These are phyloP conservation scores for Glaucomys volans DNA, from an alignment of 2,113 vertebrate genomes.

Conservation along the genomic window DNA sequence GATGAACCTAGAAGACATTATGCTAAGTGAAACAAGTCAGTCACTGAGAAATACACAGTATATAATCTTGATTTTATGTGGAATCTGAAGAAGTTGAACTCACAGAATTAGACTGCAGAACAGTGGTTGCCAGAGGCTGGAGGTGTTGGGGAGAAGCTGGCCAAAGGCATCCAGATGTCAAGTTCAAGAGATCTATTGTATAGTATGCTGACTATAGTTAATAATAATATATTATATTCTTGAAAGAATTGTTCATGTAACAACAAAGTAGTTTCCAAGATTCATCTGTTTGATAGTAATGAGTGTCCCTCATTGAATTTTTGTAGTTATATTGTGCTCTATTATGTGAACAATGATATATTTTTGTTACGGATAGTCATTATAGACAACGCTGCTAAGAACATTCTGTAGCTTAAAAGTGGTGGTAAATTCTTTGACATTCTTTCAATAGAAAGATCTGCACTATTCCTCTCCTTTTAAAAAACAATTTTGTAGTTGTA, in stretches of 20 bases:
- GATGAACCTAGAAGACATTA: background rate
- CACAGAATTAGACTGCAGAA: background rate
- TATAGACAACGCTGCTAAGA: background rate
- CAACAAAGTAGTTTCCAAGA: background rate
- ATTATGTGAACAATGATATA: background rate
- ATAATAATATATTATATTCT: background rate
- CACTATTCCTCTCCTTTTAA: background rate
- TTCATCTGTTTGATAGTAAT: background rate
- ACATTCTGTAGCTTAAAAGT: background rate
- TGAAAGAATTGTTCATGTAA: background rate
- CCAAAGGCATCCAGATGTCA: background rate
- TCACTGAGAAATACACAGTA: background rate
- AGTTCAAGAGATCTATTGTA: background rate
- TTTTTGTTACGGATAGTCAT: background rate
- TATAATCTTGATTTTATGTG: background rate
- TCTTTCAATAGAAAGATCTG: background rate
- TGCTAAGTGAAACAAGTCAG: background rate
- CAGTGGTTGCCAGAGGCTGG: rapidly evolving
- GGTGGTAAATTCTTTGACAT: background rate
- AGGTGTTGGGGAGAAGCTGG: no score
- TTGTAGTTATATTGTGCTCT: background rate
- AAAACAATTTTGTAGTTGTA: no score
- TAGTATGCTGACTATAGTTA: background rate
- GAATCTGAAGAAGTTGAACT: background rate
- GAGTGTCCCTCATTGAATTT: background rate